A percentile compares a stretch with the other conserved stretches of the same genome.
Conservation (phyloP, 2,888 invertebrate species). For the Agrotis exclamationis region DNA sequence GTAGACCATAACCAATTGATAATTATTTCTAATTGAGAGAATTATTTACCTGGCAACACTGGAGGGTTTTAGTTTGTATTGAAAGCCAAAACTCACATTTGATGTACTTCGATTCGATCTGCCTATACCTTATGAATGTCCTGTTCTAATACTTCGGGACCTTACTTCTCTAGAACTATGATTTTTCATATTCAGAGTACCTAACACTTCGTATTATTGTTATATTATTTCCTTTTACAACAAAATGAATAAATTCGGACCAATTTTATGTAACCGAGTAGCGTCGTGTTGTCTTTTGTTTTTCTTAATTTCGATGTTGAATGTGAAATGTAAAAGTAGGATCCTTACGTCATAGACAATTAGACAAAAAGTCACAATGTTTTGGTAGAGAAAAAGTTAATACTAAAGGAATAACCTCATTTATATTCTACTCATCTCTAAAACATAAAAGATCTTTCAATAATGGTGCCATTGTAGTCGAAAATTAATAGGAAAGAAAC, state of each 20-base stretch:
- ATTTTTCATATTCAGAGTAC: slow-evolving; percentile 51
- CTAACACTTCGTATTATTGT: slow-evolving; percentile 36
- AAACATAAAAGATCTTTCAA: slow-evolving; percentile 35
- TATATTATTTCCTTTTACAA: slow-evolving; percentile 58
- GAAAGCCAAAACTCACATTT: slow-evolving; percentile 56
- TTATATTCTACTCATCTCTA: slow-evolving; percentile 34
- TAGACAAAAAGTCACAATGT: slow-evolving; percentile 28
- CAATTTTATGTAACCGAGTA: slow-evolving; percentile 89
- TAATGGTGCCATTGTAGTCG: slow-evolving; percentile 59
- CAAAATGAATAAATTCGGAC: slow-evolving; percentile 84
- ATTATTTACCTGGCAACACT: slow-evolving; percentile 46
- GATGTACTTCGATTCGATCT: slow-evolving; percentile 53
- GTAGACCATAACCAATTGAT: slow-evolving; percentile 59
- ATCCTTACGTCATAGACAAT: slow-evolving; percentile 51
- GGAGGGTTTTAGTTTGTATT: slow-evolving; percentile 50
- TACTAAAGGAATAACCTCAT: slow-evolving; percentile 47
- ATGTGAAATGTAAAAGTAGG: slow-evolving; percentile 71
- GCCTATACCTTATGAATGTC: slow-evolving; percentile 46
- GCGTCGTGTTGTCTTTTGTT: slow-evolving; percentile 69
- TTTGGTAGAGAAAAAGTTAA: slow-evolving; percentile 32
- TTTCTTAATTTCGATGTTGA: slow-evolving; percentile 69
- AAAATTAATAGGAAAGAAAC: slow-evolving; percentile 23
- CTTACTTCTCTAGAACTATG: slow-evolving; percentile 47
- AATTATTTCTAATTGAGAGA: slow-evolving; percentile 46
- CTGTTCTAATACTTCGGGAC: slow-evolving; percentile 45